Percentiles rank a stretch among this genome's conserved stretches.
phyloP scores from a whole-genome alignment of 2,888 invertebrate species.

The Nomada ruficornis region DNA sequence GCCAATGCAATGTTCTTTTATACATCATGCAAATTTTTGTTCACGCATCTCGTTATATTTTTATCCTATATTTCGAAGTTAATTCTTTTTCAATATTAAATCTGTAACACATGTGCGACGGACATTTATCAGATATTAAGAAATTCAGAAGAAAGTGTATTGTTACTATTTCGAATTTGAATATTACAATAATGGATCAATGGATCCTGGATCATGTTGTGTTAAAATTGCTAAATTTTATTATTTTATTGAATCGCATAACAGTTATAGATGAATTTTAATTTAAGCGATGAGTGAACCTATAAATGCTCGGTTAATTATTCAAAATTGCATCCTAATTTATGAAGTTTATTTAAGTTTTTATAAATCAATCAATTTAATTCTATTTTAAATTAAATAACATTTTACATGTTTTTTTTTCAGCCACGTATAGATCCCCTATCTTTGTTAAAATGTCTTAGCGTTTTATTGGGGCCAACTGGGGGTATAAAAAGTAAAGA shows the following conservation, averaged over 20 bases:
- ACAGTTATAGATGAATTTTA: neutral
- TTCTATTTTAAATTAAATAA: constrained; percentile 16
- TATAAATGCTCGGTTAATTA: too few relatives aligned
- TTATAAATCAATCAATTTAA: neutral
- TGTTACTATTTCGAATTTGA: neutral
- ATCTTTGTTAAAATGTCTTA: constrained; percentile 94
- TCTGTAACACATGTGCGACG: neutral
- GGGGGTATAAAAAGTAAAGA: constrained; percentile 95
- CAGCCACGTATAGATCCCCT: constrained; percentile 97
- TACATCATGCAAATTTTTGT: neutral
- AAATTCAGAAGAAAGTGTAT: neutral
- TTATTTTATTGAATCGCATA: neutral
- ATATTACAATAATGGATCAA: neutral
- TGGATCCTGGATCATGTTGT: too few relatives aligned
- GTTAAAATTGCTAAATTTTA: neutral
- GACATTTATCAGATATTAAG: neutral
- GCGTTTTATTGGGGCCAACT: constrained; percentile 92
- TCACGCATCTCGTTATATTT: constrained; percentile 6
- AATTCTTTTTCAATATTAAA: neutral
- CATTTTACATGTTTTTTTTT: constrained; percentile 54
- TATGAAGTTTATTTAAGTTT: neutral
- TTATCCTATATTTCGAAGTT: neutral
- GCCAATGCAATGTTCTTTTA: neutral
- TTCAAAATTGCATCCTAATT: neutral
- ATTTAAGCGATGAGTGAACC: neutral